Conservation (phyloP, 2,888 invertebrate genomes). For the Noctua janthe region DNA sequence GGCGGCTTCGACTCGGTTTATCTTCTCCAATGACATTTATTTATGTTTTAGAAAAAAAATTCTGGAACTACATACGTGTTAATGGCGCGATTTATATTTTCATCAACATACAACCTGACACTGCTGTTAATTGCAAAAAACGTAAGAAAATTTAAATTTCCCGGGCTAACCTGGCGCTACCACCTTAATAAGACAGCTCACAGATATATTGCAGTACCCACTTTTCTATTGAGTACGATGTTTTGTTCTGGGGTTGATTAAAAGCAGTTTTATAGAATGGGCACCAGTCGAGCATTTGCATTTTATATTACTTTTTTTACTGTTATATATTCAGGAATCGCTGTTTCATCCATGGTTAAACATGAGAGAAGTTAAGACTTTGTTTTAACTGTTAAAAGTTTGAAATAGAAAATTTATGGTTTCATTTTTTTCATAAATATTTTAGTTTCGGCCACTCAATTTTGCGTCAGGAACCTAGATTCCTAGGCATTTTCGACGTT, state of each 20-base stretch:
- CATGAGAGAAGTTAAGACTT: too few relatives aligned
- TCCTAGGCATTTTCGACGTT: background rate
- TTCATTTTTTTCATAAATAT: background rate
- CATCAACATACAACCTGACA: too few relatives aligned
- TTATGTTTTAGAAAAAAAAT: background rate
- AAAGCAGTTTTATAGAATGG: slow-evolving; percentile 68
- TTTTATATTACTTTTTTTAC: slow-evolving; percentile 68
- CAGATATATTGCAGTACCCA: slow-evolving; percentile 60
- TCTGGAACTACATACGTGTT: too few relatives aligned
- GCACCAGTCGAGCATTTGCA: slow-evolving; percentile 60
- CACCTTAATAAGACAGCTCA: slow-evolving; percentile 12
- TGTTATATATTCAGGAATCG: slow-evolving; percentile 63
- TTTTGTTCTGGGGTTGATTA: slow-evolving; percentile 71
- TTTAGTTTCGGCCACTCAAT: background rate
- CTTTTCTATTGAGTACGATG: slow-evolving; percentile 71
- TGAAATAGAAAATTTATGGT: background rate
- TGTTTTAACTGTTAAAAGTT: slow-evolving; percentile 1
- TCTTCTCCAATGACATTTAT: background rate
- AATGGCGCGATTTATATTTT: too few relatives aligned
- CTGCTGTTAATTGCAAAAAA: too few relatives aligned
- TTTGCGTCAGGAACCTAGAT: background rate
- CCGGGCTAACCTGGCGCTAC: too few relatives aligned
- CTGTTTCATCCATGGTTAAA: slow-evolving; percentile 9
- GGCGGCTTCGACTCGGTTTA: too few relatives aligned
- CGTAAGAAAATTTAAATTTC: too few relatives aligned